Conservation (phyloP, 2,797 vertebrate genomes). For the Sebastes trivittatus region DNA sequence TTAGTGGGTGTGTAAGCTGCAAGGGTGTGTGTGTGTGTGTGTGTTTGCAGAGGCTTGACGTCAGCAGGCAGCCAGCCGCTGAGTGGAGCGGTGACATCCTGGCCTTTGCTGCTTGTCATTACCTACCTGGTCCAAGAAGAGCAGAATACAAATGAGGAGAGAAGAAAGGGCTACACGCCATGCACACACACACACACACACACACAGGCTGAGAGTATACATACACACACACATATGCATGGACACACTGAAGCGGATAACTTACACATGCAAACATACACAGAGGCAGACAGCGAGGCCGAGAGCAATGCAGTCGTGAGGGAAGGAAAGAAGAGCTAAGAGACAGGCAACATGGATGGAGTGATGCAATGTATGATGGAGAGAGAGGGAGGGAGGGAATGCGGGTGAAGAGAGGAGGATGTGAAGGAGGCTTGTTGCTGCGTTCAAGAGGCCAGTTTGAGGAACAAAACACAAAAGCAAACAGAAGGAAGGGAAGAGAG, state of each 20-base stretch:
- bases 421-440: neutral
- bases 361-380: neutral
- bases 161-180: neutral
- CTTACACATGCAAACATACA: slow-evolving; percentile 1
- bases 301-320: neutral
- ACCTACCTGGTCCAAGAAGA: slow-evolving; percentile 38
- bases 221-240: neutral
- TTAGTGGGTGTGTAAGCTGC: neutral
- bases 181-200: neutral
- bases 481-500: neutral
- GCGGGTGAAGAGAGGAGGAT: neutral
- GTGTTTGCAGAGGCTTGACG: slow-evolving; percentile 34
- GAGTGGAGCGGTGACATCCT: slow-evolving; percentile 54
- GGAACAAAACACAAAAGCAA: neutral
- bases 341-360: neutral
- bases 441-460: neutral
- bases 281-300: neutral
- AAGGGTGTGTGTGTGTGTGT: neutral
- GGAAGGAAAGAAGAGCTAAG: neutral
- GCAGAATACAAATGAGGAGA: slow-evolving; percentile 61
- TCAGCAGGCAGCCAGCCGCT: slow-evolving; percentile 50
- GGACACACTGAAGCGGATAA: neutral
- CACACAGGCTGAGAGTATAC: neutral
- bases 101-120: slow-evolving; percentile 67
- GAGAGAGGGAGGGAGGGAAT: neutral